Base-by-base conservation (phyloP, 2,888 invertebrate species). In the Tetragonisca angustula region DNA sequence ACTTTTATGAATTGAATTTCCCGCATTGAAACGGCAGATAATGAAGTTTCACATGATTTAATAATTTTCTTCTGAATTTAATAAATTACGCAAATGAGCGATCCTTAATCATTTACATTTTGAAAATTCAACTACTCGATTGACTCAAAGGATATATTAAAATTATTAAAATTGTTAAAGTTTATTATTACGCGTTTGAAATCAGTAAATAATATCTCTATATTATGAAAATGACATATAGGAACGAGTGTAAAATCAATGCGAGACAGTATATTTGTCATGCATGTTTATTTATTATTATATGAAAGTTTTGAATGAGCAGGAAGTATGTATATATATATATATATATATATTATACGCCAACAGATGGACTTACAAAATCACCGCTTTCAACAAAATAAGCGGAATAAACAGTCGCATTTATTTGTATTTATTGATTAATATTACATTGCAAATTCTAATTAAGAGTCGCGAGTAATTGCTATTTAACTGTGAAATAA, bases 351-450 rank as follows among this genome's bases (percentile, higher is more conserved):
- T 43, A 43, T 2, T 43, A 43, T 43, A 43, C 43, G 43, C 9
- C n/a, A 27, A 27, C 27, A n/a, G 27, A 72, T 50, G 17, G 15
- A n/a, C 21, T 62, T 62, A 50, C 50, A 11, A 50, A 71, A 59
- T 71, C 32, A 71, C 11, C 13, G 50, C n/a, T 50, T 49, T 62
- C 32, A 19, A 19, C 5, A 62, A 49, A 73, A 73, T 32, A 73
- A n/a, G 4, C 49, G 21, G 56, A 32, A 50, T 50, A 62, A 73
- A 50, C 32, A 73, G 17, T 21, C 17, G 13, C 62, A 32, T 62
- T 62, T 50, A 50, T 73, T 73, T 50, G 62, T 73, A 50, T 32
- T 49, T 62, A 62, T 50, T 62, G 50, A 62, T 73, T 73, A 72
- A 27, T 72, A 59, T 61, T 27, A 49, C 21, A 61, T 49, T 27